A percentile compares a stretch with the other conserved stretches of the same genome.
Evolutionary conservation across 2,888 invertebrate genomes (phyloP).

Genomic region (Scaptomyza caliginosa): DNA sequence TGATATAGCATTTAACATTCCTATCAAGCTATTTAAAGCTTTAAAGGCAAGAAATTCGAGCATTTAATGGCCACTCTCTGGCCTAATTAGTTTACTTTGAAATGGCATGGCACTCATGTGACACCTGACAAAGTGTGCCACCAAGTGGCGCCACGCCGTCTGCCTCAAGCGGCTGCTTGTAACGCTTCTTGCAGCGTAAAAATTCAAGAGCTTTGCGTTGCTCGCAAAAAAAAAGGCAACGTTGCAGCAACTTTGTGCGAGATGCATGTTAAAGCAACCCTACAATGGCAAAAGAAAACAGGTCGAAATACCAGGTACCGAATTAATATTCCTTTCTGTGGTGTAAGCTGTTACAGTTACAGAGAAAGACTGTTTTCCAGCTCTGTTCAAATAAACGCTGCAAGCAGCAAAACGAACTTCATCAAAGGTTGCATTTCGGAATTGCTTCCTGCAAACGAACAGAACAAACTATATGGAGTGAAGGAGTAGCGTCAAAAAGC

Average conservation of each 20-base stretch:
- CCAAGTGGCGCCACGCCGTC: slow-evolving; percentile 26
- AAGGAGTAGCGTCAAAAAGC: neutral
- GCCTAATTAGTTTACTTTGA: slow-evolving; percentile 61
- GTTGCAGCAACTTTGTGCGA: neutral
- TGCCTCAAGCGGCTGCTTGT: slow-evolving; percentile 14
- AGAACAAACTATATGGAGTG: neutral
- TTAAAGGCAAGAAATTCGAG: slow-evolving; percentile 11
- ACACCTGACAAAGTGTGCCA: slow-evolving; percentile 49
- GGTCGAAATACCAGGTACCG: neutral
- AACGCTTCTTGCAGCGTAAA: slow-evolving; percentile 13
- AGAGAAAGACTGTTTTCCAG: slow-evolving; percentile 17
- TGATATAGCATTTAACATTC: neutral
- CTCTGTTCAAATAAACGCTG: slow-evolving; percentile 14
- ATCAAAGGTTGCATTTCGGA: slow-evolving; percentile 28
- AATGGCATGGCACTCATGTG: slow-evolving; percentile 42
- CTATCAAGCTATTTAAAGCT: neutral
- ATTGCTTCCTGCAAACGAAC: slow-evolving; percentile 24
- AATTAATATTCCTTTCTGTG: slow-evolving; percentile 27
- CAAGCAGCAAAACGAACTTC: slow-evolving; percentile 10
- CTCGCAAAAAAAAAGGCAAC: neutral
- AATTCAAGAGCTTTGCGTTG: slow-evolving; percentile 32
- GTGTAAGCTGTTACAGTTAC: neutral
- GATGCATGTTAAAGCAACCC: slow-evolving; percentile 14
- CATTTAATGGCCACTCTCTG: neutral
- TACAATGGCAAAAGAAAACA: slow-evolving; percentile 2